Conservation (phyloP, 2,113 vertebrate genomes). For the Sclerurus mexicanus region DNA sequence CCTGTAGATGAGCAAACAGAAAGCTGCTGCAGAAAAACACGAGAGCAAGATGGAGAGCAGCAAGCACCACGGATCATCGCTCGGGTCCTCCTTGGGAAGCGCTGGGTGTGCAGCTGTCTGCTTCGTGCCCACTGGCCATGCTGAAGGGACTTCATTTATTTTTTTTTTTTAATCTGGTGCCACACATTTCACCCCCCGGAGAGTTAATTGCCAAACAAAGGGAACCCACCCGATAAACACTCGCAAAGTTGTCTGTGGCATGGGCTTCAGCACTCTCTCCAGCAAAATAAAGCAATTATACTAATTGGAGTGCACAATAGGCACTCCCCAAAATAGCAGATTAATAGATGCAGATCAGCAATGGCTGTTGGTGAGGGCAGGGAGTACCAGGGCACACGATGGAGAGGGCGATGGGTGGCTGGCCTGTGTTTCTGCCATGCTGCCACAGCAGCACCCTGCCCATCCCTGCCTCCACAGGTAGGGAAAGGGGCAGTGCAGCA, state of each 20-base stretch:
- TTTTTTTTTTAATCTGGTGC: not conserved
- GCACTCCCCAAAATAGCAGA: not conserved
- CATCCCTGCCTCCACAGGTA: not conserved
- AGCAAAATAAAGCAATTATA: constrained; percentile 19
- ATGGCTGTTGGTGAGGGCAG: not conserved
- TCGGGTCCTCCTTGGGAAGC: not conserved
- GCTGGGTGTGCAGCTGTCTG: not conserved
- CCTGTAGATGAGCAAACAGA: constrained; percentile 51
- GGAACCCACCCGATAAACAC: not conserved
- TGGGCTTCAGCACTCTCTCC: not conserved
- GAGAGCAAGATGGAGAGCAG: not conserved
- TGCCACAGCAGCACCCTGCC: rapidly evolving
- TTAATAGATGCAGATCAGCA: not conserved
- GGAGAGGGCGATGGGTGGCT: rapidly evolving
- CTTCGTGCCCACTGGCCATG: not conserved
- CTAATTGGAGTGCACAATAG: not conserved
- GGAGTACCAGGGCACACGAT: not conserved
- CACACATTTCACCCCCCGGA: not conserved
- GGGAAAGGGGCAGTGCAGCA: rapidly evolving
- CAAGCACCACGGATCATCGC: not conserved
- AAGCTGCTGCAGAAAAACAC: constrained; percentile 22
- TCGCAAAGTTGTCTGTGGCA: not conserved
- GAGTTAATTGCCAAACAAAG: constrained; percentile 18
- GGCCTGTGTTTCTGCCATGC: rapidly evolving
- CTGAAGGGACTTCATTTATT: not conserved